Conservation (phyloP, 2,888 invertebrate species). For the Parasteatoda lunata region DNA sequence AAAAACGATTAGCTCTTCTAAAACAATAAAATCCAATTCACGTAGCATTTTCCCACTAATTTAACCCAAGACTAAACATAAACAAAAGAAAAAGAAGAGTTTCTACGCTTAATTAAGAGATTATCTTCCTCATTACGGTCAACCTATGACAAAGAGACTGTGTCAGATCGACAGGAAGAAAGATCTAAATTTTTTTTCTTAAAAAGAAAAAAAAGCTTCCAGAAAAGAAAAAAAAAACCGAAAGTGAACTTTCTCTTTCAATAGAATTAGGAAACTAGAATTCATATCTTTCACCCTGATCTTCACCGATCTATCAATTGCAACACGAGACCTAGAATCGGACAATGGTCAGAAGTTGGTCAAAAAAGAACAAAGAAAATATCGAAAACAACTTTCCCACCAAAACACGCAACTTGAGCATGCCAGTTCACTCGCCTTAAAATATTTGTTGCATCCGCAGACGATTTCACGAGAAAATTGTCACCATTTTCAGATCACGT, state of each 20-base stretch:
- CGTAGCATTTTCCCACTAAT: too few relatives aligned
- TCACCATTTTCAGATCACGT: not conserved
- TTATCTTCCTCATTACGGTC: conserved; percentile 3
- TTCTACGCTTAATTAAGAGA: not conserved
- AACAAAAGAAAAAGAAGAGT: not conserved
- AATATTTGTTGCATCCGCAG: not conserved
- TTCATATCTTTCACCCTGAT: conserved; percentile 45
- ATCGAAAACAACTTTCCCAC: conserved; percentile 10
- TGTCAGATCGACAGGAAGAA: not conserved
- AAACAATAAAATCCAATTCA: too few relatives aligned
- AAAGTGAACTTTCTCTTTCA: conserved; percentile 8
- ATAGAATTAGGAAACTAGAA: conserved; percentile 19
- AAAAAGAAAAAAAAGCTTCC: not conserved
- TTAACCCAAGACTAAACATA: not conserved
- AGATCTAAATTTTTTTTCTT: not conserved
- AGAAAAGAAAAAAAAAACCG: conserved; percentile 9
- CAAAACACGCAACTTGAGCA: not conserved
- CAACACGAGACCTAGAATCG: conserved; percentile 30
- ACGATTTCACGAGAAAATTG: not conserved
- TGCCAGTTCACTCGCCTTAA: not conserved
- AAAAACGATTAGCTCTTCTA: too few relatives aligned
- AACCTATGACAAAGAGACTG: not conserved
- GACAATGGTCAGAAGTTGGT: conserved; percentile 63
- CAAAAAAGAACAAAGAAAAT: conserved; percentile 30
- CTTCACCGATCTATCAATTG: conserved; percentile 47